Base-by-base conservation (phyloP, 1,140 invertebrate species). In the Temnothorax longispinosus region DNA sequence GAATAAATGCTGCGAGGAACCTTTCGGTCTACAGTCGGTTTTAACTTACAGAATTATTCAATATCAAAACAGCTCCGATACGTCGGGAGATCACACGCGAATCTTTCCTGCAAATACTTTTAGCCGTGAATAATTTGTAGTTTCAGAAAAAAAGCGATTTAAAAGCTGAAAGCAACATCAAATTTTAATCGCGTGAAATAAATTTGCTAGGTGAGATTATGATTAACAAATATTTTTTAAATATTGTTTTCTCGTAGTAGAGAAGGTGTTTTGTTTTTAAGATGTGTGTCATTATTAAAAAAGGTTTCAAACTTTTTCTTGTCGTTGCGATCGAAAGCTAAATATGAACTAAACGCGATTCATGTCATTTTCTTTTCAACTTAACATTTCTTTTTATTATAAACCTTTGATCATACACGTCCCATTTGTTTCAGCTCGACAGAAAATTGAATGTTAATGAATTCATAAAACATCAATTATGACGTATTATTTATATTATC, bases 11-110 rank as follows among this genome's bases (percentile, higher is more conserved):
- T 44, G 18, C 11, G 15, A 65, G n/a, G 62, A 32, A 85, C 65
- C 74, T 58, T 54, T 54, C 60, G 77, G 52, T 77, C 60, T 60
- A 15, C 67, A 54, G 44, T 89, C 6, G 65, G 52, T 47, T 75
- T 15, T 89, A 67, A 89, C 47, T 89, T 89, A 74, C 52, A 47
- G 67, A 67, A 67, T 88, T n/a, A 71, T 81, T 54, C 50, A 65
- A 89, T 88, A 74, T 85, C 47, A 74, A 89, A 80, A 85, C 67
- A 18, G 41, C 52, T 50, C 15, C 35, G 27, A 27, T 27, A 27
- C 27, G 21, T n/a, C 41, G 47, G 50, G 44, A 77, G 56, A 54
- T 85, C 15, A 32, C 13, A 18, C 21, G 78, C 18, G 47, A 58
- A 77, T 85, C 65, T 77, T 85, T 89, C 58, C 44, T 52, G 2